Evolutionary conservation across 2,888 invertebrate genomes (phyloP).

Genomic region (Caradrina clavipalpis): DNA sequence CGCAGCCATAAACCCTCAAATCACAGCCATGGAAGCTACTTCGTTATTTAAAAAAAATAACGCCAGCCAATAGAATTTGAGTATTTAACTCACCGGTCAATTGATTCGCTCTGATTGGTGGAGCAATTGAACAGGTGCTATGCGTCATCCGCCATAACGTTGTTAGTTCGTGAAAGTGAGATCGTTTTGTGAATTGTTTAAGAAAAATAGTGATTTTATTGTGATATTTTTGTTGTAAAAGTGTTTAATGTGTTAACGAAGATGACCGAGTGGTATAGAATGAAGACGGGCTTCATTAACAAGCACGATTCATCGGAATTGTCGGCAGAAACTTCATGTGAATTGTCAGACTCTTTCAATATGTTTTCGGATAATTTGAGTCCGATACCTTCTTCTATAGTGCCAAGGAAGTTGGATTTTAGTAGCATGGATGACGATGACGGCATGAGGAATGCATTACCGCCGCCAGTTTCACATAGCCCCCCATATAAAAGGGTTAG

Average conservation of each 20-base stretch:
- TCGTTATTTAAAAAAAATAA: slow-evolving; percentile 76
- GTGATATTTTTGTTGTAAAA: slow-evolving; percentile 75
- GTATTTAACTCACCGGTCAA: slow-evolving; percentile 84
- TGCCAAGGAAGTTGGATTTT: slow-evolving; percentile 92
- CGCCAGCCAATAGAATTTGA: slow-evolving; percentile 77
- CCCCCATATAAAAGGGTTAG: slow-evolving; percentile 92
- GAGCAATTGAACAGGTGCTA: slow-evolving; percentile 84
- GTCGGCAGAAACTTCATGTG: slow-evolving; percentile 91
- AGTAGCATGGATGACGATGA: slow-evolving; percentile 85
- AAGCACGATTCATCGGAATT: slow-evolving; percentile 89
- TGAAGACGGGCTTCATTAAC: slow-evolving; percentile 81
- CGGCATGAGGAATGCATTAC: slow-evolving; percentile 79
- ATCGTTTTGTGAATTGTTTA: slow-evolving; percentile 78
- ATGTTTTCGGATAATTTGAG: slow-evolving; percentile 91
- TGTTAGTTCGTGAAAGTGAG: slow-evolving; percentile 83
- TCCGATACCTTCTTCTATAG: slow-evolving; percentile 88
- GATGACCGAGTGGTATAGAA: slow-evolving; percentile 88
- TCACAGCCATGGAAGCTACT: slow-evolving; percentile 56
- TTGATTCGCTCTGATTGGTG: slow-evolving; percentile 80
- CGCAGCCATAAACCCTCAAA: slow-evolving; percentile 68
- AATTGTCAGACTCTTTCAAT: slow-evolving; percentile 92
- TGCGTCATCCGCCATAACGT: slow-evolving; percentile 90
- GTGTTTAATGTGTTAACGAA: slow-evolving; percentile 80
- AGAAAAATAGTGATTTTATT: slow-evolving; percentile 72
- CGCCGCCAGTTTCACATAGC: slow-evolving; percentile 80